Evolutionary conservation across 1,140 invertebrate species (phyloP).

Genomic region (Paracyclopina nana): DNA sequence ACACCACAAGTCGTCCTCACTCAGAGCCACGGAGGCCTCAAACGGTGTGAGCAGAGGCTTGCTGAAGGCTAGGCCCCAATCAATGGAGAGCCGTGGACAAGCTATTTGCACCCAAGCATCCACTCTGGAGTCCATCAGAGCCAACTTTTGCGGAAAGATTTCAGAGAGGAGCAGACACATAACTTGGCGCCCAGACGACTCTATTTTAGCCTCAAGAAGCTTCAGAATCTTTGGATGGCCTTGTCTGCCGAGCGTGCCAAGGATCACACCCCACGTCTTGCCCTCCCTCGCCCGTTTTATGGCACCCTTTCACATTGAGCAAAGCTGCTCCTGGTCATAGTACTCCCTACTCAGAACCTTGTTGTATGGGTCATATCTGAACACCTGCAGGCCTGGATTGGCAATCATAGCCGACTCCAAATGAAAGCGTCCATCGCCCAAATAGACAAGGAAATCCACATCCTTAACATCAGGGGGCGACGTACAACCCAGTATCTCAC

Average conservation of each 20-base stretch:
- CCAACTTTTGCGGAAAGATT: conserved; percentile 82
- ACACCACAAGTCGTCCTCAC: conserved; percentile 49
- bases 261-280: conserved; percentile 63
- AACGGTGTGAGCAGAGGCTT: conserved; percentile 82
- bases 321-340: conserved; percentile 75
- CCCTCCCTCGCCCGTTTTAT: conserved; percentile 44
- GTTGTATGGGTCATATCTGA: conserved; percentile 89
- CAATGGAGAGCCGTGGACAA: conserved; percentile 92
- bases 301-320: conserved; percentile 42
- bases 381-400: conserved; percentile 69
- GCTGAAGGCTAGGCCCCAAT: conserved; percentile 80
- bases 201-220: conserved; percentile 32
- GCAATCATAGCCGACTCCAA: conserved; percentile 96
- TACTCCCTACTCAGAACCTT: conserved; percentile 80
- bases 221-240: conserved; percentile 57
- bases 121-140: conserved; percentile 51
- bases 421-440: conserved; percentile 97
- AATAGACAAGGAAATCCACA: conserved; percentile 57
- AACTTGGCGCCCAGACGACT: conserved; percentile 39
- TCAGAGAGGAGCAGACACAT: conserved; percentile 78
- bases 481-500: conserved; percentile 91
- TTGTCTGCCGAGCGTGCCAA: conserved; percentile 89
- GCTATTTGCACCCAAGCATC: conserved; percentile 79
- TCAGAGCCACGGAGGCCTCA: conserved; percentile 68
- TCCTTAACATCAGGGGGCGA: conserved; percentile 61